Evolutionary conservation across 2,797 vertebrate species (phyloP).

Genomic region (Chelonia mydas): DNA sequence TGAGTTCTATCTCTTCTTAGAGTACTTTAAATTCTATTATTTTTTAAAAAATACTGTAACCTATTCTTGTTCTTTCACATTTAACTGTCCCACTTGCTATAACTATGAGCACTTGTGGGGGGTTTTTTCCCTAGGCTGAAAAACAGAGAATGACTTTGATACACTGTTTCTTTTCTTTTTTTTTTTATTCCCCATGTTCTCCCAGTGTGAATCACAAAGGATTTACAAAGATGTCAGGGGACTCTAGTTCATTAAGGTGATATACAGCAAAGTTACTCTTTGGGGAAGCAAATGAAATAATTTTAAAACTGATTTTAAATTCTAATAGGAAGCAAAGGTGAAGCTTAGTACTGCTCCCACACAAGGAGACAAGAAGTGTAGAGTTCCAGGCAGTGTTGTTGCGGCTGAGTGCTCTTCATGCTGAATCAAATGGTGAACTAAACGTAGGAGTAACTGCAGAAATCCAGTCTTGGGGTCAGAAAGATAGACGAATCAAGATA

Average conservation of each 20-base stretch:
- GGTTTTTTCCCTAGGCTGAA: neutral
- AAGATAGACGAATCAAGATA: neutral
- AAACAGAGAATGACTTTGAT: neutral
- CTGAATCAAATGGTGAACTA: neutral
- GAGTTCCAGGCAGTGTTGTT: neutral
- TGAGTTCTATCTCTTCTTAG: neutral
- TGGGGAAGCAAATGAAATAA: neutral
- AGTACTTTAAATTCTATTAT: neutral
- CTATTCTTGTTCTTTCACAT: neutral
- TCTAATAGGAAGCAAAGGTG: neutral
- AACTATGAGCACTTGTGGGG: neutral
- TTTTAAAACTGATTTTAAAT: neutral
- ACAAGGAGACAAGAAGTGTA: neutral
- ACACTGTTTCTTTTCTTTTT: neutral
- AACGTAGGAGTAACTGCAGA: neutral
- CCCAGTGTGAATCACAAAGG: neutral
- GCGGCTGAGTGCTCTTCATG: neutral
- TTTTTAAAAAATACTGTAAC: neutral
- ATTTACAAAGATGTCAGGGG: neutral
- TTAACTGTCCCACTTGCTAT: neutral
- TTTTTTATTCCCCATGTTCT: neutral
- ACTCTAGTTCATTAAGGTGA: neutral
- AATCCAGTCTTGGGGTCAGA: neutral
- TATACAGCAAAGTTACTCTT: neutral
- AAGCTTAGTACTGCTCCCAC: neutral